Conservation (phyloP, 2,797 vertebrate genomes). For the Malacoraja senta region DNA sequence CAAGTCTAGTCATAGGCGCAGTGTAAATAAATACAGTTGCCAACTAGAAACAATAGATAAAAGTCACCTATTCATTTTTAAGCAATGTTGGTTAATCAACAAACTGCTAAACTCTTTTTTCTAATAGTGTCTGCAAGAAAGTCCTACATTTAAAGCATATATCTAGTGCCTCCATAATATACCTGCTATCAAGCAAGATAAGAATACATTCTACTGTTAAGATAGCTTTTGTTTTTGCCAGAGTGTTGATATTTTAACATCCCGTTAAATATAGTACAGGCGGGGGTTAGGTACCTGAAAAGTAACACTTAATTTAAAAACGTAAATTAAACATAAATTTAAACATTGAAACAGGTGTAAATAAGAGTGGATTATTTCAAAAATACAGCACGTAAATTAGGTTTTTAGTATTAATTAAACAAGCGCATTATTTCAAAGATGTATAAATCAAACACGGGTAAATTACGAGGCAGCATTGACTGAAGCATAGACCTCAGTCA, state of each 20-base stretch:
- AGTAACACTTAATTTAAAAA: no score
- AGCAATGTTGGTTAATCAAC: neutral
- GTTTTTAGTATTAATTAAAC: no score
- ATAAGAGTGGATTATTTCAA: no score
- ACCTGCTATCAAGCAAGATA: no score
- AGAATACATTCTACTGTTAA: no score
- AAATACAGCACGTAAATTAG: no score
- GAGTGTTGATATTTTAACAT: neutral
- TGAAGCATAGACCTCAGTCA: neutral
- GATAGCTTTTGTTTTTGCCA: neutral
- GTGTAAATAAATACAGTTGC: neutral
- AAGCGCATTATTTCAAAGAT: no score
- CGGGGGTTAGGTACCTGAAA: no score
- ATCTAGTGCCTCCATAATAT: neutral
- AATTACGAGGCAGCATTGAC: neutral
- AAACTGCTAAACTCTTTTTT: neutral
- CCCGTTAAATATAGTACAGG: neutral
- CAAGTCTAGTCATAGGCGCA: neutral
- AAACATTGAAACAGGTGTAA: no score
- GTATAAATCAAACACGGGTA: no score
- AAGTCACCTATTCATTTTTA: neutral
- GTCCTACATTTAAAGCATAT: neutral
- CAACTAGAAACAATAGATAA: neutral
- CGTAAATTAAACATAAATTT: no score
- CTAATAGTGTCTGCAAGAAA: neutral